phyloP scores from a whole-genome alignment of 2,888 invertebrate species.

The Callyntrura sp. region DNA sequence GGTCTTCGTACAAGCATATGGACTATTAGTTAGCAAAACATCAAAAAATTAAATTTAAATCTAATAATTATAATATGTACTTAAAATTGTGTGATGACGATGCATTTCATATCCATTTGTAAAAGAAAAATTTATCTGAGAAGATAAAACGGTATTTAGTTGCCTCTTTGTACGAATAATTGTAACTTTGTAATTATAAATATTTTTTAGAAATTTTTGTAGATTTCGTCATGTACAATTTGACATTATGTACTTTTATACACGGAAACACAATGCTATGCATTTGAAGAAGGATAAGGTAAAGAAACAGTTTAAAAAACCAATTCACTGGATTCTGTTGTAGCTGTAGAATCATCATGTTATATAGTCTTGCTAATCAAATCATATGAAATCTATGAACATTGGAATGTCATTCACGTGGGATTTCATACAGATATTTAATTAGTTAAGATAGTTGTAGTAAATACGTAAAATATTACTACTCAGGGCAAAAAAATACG shows the following conservation, averaged over 20 bases:
- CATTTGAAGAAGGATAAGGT: not conserved
- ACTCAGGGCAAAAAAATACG: conserved; percentile 53
- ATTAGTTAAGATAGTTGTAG: not conserved
- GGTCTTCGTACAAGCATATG: conserved; percentile 53
- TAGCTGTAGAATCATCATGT: not conserved
- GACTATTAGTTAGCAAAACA: conserved; percentile 33
- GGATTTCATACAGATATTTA: not conserved
- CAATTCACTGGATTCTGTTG: not conserved
- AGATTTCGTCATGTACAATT: conserved; percentile 46
- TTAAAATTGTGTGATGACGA: conserved; percentile 53
- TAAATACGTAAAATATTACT: conserved; percentile 5
- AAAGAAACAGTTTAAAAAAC: not conserved
- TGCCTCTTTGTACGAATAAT: conserved; percentile 54
- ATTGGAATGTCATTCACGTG: not conserved
- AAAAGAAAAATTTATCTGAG: conserved; percentile 6
- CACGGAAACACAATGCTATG: conserved; percentile 2
- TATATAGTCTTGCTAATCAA: not conserved
- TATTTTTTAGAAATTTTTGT: conserved; percentile 59
- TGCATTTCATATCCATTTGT: conserved; percentile 70
- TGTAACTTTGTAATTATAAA: conserved; percentile 48
- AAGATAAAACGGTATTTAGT: conserved; percentile 50
- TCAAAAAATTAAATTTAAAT: conserved; percentile 1
- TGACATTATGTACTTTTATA: conserved; percentile 60
- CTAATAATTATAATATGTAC: not conserved
- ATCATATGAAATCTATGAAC: too few relatives aligned